Base-by-base conservation (phyloP, 2,797 vertebrate species). In the Octomys mimax region DNA sequence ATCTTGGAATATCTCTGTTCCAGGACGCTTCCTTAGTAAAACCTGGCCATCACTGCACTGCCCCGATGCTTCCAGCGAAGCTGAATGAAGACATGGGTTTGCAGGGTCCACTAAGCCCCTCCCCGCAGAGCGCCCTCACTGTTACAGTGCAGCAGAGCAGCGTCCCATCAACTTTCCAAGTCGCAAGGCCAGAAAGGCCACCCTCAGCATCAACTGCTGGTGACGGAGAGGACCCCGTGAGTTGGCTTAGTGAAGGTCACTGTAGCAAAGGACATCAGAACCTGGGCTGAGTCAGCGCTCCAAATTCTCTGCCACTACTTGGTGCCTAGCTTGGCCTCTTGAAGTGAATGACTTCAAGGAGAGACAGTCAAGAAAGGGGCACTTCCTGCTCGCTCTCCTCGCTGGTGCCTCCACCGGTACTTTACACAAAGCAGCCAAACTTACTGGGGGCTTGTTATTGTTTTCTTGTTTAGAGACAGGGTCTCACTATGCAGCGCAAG, bases 251-350 rank as follows among this genome's bases (percentile, higher is more conserved):
- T 33, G 46, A 66, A 2, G 3, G 24, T 39, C 52, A 21, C 18
- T 0, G 0, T 36, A 46, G 33, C 31, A 10, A 9, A 0, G 31
- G 39, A 7, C 49, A 46, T 36, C 33, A 28, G 66, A 8, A 0
- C 10, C 26, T 62, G 54, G 39, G 39, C 33, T 14, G 5, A 10
- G 24, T n/a, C 21, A 21, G 18, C 5, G n/a, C 28, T 46, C 52
- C 42, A 36, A 13, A 14, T 36, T 21, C 71, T 36, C 42, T 52
- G n/a, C 46, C 4, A 13, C 62, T 9, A 22, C 8, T 22, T 1
- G 24, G 4, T 36, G n/a, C 31, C 11, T 89, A 36, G 42, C 28
- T 73, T 18, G 81, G 36, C 16, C 12, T 68, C 62, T 79, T 16
- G 62, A 49, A 21, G 2, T 26, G 31, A 82, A 75, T 13, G 10